Evolutionary conservation across 2,888 invertebrate genomes (phyloP), one percentile per base, ranked within the genome.

Genomic region (Deroplatys truncata): DNA sequence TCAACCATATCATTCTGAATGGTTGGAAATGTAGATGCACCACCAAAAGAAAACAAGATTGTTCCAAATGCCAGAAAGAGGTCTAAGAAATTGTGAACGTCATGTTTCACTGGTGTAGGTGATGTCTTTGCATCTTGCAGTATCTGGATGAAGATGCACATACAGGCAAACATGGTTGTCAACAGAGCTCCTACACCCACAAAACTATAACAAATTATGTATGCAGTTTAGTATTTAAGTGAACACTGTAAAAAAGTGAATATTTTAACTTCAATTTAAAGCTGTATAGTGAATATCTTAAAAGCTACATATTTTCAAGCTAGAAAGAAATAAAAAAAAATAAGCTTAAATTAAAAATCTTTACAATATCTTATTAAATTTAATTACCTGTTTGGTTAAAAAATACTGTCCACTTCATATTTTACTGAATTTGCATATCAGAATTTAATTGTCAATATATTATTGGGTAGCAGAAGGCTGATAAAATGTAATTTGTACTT

Each of bases 1-100:
- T 96, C 95, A 31, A 93, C 93, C 97, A 97, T 97, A 92, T 97
- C 97, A 91, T 97, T 96, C 92, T 97, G 97, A 89, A 97, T 96
- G 0, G 97, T 97, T 4, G 97, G 97, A 93, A 97, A 97, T 2
- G 96, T 95, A 0, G 96, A 96, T 10, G 96, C 96, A 4, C 97
- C 97, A 9, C 96, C 96, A 92, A 96, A 96, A 0, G 96, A 95
- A 92, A 96, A 97, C 92, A 96, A 94, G 90, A 97, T 95, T 13
- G 96, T 96, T 13, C 97, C 96, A 92, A 96, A 96, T 0, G 96
- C 95, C 49, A 96, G 92, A 92, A 96, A 96, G 93, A 97, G 96
- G 91, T 96, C 95, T 90, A 94, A 93, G 92, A 96, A 95, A 0
- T 94, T 94, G 91, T 95, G 95, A 16, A 94, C 92, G 16, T 94